Percentiles rank a stretch among this genome's conserved stretches.
Evolutionary conservation across 37 sponge, comb jelly and placozoan genomes (phyloP).

Genomic region (Tethya wilhelma): DNA sequence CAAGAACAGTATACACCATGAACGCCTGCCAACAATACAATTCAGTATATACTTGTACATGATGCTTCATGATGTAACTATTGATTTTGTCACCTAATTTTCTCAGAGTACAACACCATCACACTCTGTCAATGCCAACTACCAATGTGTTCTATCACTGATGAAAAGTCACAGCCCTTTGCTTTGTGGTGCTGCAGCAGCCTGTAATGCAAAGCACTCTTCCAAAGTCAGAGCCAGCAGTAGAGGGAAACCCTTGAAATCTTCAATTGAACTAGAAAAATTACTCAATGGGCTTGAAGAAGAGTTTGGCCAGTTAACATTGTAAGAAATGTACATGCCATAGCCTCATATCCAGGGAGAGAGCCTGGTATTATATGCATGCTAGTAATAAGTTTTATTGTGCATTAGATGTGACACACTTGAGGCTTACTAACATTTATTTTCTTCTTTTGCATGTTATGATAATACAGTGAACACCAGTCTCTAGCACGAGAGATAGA

Average conservation of each 20-base stretch:
- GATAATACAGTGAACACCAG: too few relatives aligned
- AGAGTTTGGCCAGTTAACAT: constrained; percentile 46
- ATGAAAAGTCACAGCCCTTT: constrained; percentile 72
- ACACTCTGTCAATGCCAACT: constrained; percentile 77
- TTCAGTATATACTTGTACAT: background rate
- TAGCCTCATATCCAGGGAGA: background rate
- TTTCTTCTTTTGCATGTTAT: too few relatives aligned
- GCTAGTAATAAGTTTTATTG: background rate
- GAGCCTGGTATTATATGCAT: background rate
- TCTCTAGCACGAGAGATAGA: too few relatives aligned
- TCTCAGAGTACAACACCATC: constrained; percentile 64
- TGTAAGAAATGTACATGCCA: constrained; percentile 24
- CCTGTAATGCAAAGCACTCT: constrained; percentile 30
- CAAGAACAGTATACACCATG: too few relatives aligned
- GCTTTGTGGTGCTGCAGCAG: constrained; percentile 69
- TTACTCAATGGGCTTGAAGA: too few relatives aligned
- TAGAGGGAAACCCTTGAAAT: too few relatives aligned
- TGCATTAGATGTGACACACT: background rate
- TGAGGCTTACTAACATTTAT: too few relatives aligned
- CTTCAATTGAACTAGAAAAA: too few relatives aligned
- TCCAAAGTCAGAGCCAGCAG: constrained; percentile 40
- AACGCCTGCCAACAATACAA: too few relatives aligned
- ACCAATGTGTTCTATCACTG: constrained; percentile 61
- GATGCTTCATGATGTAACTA: background rate
- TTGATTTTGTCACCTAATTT: background rate